A percentile compares a stretch with the other conserved stretches of the same genome.
phyloP scores from a whole-genome alignment of 2,113 vertebrate genomes.

The Setophaga coronata region DNA sequence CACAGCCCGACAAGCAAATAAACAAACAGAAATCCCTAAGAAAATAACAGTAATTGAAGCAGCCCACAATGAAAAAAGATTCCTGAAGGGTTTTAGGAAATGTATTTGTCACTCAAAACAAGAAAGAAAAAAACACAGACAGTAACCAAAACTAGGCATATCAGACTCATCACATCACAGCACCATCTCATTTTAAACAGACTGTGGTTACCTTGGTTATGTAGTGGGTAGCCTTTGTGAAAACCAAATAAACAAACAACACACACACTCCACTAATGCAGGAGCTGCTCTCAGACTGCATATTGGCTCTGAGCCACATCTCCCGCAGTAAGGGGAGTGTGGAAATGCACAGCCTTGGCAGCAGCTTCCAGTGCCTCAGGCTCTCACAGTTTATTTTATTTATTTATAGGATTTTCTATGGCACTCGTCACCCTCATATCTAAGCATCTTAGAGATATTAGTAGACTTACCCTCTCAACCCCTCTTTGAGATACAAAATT shows the following conservation, averaged over 20 bases:
- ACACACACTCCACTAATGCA: background rate
- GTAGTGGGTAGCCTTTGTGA: conserved; percentile 15
- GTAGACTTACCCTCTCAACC: conserved; percentile 8
- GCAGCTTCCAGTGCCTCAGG: conserved; percentile 61
- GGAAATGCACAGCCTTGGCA: conserved; percentile 68
- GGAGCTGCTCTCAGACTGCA: conserved; percentile 48
- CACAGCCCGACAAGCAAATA: background rate
- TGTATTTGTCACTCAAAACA: background rate
- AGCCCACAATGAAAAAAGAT: background rate
- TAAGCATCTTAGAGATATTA: conserved; percentile 54
- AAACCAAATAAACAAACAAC: conserved; percentile 46
- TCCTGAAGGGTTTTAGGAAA: background rate
- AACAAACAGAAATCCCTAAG: background rate
- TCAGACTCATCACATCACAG: background rate
- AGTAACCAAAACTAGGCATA: background rate
- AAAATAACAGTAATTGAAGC: background rate
- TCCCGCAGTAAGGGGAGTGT: conserved; percentile 47
- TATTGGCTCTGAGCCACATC: conserved; percentile 51
- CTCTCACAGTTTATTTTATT: conserved; percentile 69
- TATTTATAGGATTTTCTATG: conserved; percentile 63
- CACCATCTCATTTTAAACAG: background rate
- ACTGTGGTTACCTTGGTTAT: conserved; percentile 3
- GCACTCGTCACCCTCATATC: conserved; percentile 37
- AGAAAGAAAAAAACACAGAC: background rate
- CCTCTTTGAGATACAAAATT: conserved; percentile 7